Conservation (phyloP, 2,113 vertebrate species). For the Acrocephalus kingi region DNA sequence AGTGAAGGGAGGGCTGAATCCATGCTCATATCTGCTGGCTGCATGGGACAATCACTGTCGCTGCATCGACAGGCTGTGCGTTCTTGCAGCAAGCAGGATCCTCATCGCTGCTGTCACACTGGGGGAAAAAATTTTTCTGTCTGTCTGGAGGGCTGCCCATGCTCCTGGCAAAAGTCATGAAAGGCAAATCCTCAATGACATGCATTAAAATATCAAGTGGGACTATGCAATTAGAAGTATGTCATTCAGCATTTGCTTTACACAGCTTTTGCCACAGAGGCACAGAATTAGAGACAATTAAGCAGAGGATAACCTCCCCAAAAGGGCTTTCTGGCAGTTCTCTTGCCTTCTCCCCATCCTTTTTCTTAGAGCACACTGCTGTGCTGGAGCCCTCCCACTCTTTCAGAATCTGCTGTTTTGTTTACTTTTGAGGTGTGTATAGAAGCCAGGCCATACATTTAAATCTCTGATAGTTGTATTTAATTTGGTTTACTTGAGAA, state of each 20-base stretch:
- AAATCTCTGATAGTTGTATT: not conserved
- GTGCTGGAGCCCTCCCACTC: not conserved
- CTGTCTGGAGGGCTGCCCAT: slow-evolving; percentile 70
- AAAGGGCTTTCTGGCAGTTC: not conserved
- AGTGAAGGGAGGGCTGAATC: not conserved
- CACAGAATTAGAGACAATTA: slow-evolving; percentile 21
- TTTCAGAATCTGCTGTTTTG: not conserved
- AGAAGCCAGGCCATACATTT: not conserved
- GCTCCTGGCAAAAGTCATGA: slow-evolving; percentile 65
- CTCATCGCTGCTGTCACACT: not conserved
- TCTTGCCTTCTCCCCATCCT: not conserved
- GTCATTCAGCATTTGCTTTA: slow-evolving; percentile 13
- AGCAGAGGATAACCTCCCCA: not conserved
- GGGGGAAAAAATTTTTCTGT: not conserved
- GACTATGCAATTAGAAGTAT: slow-evolving; percentile 56
- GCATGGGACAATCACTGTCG: not conserved
- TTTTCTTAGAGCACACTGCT: not conserved
- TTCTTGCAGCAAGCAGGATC: slow-evolving; percentile 1
- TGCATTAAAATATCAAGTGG: slow-evolving; percentile 70
- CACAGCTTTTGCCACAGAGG: not conserved
- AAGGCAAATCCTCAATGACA: slow-evolving; percentile 68
- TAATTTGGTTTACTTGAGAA: not conserved
- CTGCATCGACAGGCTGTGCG: not conserved
- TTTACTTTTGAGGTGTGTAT: not conserved
- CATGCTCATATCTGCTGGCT: not conserved